phyloP scores from a whole-genome alignment of 2,113 vertebrate species.

The Benitochromis conjunctus region DNA sequence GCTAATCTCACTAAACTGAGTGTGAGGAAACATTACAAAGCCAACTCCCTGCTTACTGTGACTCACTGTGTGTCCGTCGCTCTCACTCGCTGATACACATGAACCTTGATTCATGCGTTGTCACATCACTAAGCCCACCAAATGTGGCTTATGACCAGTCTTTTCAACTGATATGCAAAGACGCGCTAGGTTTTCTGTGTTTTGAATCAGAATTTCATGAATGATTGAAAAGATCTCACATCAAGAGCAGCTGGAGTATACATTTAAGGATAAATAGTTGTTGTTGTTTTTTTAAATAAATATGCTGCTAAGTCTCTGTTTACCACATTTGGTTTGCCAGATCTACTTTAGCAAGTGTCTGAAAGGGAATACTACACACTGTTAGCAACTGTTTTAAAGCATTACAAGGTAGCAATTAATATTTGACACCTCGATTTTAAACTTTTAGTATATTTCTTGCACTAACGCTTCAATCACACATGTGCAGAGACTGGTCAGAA shows the following conservation, averaged over 20 bases:
- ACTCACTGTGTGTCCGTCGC: background rate
- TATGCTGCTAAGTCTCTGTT: background rate
- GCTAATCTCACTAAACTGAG: background rate
- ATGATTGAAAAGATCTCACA: background rate
- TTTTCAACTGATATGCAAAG: slow-evolving; percentile 33
- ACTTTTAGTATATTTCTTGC: too few relatives aligned
- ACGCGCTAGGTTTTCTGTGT: background rate
- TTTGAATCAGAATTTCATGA: slow-evolving; percentile 23
- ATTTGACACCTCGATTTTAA: background rate
- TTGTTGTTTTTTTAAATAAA: background rate
- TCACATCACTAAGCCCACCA: slow-evolving; percentile 13
- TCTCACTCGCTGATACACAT: background rate
- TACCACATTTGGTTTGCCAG: too few relatives aligned
- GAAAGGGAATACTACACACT: background rate
- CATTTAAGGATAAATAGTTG: background rate
- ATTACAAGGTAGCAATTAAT: background rate
- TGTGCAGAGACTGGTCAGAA: background rate
- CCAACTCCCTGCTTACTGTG: background rate
- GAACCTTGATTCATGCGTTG: slow-evolving; percentile 22
- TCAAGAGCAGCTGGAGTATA: background rate
- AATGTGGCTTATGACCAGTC: slow-evolving; percentile 36
- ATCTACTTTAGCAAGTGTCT: background rate
- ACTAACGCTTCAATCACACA: background rate
- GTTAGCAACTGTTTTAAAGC: background rate
- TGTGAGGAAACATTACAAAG: background rate